These are phyloP conservation scores for Sebastes iracundus DNA, from an alignment of 2,797 vertebrate species.

Conservation along the genomic window DNA sequence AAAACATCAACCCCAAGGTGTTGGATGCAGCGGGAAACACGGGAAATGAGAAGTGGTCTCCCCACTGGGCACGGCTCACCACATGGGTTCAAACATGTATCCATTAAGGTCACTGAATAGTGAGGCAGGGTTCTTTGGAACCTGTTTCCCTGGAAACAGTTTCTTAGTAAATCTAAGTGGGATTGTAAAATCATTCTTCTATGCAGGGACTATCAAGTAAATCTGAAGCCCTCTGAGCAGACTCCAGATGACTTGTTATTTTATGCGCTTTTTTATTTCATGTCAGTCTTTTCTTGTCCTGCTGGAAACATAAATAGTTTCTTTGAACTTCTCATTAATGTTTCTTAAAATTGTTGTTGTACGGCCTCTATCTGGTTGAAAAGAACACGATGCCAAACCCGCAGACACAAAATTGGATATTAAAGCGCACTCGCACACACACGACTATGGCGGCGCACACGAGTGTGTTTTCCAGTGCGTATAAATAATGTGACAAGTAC, in stretches of 20 bases:
- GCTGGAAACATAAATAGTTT: conserved; percentile 36
- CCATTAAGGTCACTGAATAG: conserved; percentile 36
- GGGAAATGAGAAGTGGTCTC: conserved; percentile 28
- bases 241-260: conserved; percentile 1
- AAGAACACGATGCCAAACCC: conserved; percentile 19
- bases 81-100: conserved; percentile 30
- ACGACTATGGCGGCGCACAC: not conserved
- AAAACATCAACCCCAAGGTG: conserved; percentile 62
- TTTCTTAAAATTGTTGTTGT: conserved; percentile 20
- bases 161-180: conserved; percentile 26
- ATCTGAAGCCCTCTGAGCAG: not conserved
- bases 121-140: conserved; percentile 5
- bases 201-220: not conserved
- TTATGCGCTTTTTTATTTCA: conserved; percentile 21
- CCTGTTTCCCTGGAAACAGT: conserved; percentile 35
- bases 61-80: conserved; percentile 25
- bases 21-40: conserved; percentile 29
- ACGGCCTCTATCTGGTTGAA: conserved; percentile 25
- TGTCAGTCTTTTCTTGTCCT: conserved; percentile 11
- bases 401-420: conserved; percentile 22
- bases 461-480: conserved; percentile 21
- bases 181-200: conserved; percentile 16
- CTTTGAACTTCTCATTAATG: conserved; percentile 28
- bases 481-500: conserved; percentile 70
- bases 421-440: conserved; percentile 5